A percentile compares a stretch with the other conserved stretches of the same genome.
These are phyloP conservation scores for Rhynchopsitta pachyrhyncha DNA, from an alignment of 2,113 vertebrate species.

Conservation along the genomic window DNA sequence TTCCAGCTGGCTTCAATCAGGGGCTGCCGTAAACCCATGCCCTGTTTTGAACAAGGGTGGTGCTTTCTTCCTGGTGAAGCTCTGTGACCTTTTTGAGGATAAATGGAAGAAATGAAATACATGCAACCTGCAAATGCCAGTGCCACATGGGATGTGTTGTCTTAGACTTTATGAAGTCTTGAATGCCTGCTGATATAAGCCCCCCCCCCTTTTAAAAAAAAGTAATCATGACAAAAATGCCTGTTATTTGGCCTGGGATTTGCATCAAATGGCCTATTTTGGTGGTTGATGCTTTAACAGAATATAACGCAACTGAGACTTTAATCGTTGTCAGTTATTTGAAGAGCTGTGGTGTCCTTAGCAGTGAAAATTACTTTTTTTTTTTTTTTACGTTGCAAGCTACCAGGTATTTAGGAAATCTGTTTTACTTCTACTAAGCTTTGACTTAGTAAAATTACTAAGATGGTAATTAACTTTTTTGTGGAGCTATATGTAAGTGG, in stretches of 20 bases:
- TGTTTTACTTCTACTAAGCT: not conserved
- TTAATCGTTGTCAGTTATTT: not conserved
- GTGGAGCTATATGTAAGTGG: not conserved
- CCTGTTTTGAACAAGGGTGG: not conserved
- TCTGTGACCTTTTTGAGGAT: not conserved
- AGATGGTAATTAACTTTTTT: not conserved
- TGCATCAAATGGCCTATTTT: not conserved
- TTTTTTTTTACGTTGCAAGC: not conserved
- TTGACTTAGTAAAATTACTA: not conserved
- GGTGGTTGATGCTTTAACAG: not conserved
- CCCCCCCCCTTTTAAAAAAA: rapidly evolving
- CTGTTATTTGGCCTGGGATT: not conserved
- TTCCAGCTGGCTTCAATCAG: not conserved
- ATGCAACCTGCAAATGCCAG: not conserved
- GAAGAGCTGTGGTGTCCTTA: not conserved
- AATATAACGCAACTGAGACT: not conserved
- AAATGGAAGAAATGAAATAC: not conserved
- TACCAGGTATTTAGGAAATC: not conserved
- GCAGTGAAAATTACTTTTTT: not conserved
- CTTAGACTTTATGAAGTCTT: not conserved
- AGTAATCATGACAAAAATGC: not conserved
- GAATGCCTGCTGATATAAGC: not conserved
- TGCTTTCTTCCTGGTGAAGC: not conserved
- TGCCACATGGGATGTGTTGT: not conserved
- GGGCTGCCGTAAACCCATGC: not conserved